A percentile compares a stretch with the other conserved stretches of the same genome.
Evolutionary conservation across 2,797 vertebrate species (phyloP).

Genomic region (Rallus crepitans): DNA sequence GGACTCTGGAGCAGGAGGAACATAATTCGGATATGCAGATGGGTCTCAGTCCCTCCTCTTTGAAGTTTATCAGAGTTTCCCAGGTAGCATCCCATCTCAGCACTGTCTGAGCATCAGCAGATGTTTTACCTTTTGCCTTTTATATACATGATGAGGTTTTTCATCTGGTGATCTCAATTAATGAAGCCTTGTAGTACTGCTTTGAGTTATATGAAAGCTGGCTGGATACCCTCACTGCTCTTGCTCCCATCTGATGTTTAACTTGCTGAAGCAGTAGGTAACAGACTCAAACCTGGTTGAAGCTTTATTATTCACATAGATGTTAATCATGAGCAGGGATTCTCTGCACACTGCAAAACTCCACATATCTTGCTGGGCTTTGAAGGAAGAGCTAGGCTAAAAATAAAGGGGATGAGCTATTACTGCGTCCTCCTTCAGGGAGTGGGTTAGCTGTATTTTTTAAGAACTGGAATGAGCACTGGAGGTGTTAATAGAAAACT

Average conservation of each 20-base stretch:
- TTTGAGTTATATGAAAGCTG: conserved; percentile 18
- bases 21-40: background rate
- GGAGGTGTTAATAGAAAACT: background rate
- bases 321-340: conserved; percentile 51
- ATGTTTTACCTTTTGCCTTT: conserved; percentile 36
- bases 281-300: conserved; percentile 61
- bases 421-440: conserved; percentile 24
- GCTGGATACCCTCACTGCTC: conserved; percentile 36
- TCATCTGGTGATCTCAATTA: conserved; percentile 51
- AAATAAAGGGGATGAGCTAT: conserved; percentile 59
- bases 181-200: conserved; percentile 46
- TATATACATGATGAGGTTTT: background rate
- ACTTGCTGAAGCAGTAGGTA: conserved; percentile 56
- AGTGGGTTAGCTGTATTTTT: conserved; percentile 11
- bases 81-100: background rate
- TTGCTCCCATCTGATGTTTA: conserved; percentile 50
- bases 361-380: conserved; percentile 32
- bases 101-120: background rate
- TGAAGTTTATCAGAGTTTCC: background rate
- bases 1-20: background rate
- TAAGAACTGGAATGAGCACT: background rate
- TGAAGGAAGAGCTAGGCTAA: conserved; percentile 51
- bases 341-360: conserved; percentile 20
- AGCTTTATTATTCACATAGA: conserved; percentile 56
- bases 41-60: background rate